Percentiles rank a stretch among this genome's conserved stretches.
Evolutionary conservation across 2,888 invertebrate species (phyloP).

Genomic region (Iphiclides podalirius): DNA sequence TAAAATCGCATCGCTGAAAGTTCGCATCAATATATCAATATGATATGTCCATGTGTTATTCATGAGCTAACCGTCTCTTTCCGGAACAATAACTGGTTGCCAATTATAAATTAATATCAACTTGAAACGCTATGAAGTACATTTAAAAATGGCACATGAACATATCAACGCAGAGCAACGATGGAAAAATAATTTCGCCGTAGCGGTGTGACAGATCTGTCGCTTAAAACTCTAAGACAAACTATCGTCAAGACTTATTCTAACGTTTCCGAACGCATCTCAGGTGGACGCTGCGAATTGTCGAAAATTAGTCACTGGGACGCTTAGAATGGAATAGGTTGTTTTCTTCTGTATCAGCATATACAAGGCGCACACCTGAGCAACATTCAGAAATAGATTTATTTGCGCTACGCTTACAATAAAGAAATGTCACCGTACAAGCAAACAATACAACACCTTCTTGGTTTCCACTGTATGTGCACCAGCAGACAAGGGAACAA

Average conservation of each 20-base stretch:
- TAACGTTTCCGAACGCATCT: constrained; percentile 34
- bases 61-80: too few relatives aligned
- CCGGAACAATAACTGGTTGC: not conserved
- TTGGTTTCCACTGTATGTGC: constrained; percentile 21
- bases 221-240: constrained; percentile 64
- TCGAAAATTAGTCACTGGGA: not conserved
- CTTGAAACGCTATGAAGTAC: not conserved
- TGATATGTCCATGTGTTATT: constrained; percentile 21
- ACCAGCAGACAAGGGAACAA: constrained; percentile 55
- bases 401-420: constrained; percentile 62
- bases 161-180: constrained; percentile 57
- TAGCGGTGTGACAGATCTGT: constrained; percentile 70
- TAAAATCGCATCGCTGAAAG: constrained; percentile 27
- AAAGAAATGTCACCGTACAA: constrained; percentile 44
- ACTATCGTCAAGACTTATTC: constrained; percentile 63
- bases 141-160: constrained; percentile 39
- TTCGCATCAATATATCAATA: constrained; percentile 14
- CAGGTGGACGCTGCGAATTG: constrained; percentile 25
- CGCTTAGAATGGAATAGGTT: too few relatives aligned
- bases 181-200: constrained; percentile 49
- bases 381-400: constrained; percentile 43
- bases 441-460: constrained; percentile 37
- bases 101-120: not conserved
- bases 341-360: too few relatives aligned
- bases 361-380: constrained; percentile 32